These are phyloP conservation scores for Drosophila tsacasi DNA, from an alignment of 1,140 invertebrate genomes.

Conservation along the genomic window DNA sequence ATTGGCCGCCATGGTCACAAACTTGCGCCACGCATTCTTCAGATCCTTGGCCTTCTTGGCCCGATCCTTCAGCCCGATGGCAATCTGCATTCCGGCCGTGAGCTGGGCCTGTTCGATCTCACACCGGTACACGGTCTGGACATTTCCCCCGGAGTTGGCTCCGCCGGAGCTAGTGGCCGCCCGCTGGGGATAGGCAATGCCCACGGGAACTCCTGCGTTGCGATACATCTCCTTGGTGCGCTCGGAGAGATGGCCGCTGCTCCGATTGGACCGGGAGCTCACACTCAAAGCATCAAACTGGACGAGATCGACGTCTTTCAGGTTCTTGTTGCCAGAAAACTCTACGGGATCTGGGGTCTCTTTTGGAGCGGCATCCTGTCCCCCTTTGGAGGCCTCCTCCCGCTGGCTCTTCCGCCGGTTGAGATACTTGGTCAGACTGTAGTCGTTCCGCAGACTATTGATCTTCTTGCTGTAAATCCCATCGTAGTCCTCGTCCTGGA, in stretches of 20 bases:
- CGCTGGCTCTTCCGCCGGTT: constrained; percentile 70
- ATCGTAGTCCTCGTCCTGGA: constrained; percentile 62
- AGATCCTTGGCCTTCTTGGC: constrained; percentile 82
- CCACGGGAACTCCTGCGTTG: constrained; percentile 79
- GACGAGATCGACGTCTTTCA: constrained; percentile 70
- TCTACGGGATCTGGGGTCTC: constrained; percentile 38
- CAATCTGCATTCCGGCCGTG: constrained; percentile 84
- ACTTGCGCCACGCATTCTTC: constrained; percentile 85
- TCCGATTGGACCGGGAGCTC: constrained; percentile 79
- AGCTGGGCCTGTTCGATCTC: constrained; percentile 79
- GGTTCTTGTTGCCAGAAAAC: constrained; percentile 49
- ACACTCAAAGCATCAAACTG: constrained; percentile 80
- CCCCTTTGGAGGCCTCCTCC: constrained; percentile 17
- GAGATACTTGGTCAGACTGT: constrained; percentile 82
- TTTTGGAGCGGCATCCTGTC: constrained; percentile 15
- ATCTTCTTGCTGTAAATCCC: constrained; percentile 74
- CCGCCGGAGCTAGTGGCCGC: constrained; percentile 55
- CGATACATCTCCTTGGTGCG: constrained; percentile 83
- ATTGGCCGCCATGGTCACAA: constrained; percentile 83
- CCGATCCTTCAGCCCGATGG: constrained; percentile 80
- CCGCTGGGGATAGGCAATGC: constrained; percentile 80
- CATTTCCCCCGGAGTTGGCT: constrained; percentile 37
- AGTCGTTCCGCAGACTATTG: constrained; percentile 77
- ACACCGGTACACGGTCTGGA: constrained; percentile 82
- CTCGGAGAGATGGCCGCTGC: constrained; percentile 78